phyloP scores from a whole-genome alignment of 2,797 vertebrate genomes.

The Peromyscus nudipes region DNA sequence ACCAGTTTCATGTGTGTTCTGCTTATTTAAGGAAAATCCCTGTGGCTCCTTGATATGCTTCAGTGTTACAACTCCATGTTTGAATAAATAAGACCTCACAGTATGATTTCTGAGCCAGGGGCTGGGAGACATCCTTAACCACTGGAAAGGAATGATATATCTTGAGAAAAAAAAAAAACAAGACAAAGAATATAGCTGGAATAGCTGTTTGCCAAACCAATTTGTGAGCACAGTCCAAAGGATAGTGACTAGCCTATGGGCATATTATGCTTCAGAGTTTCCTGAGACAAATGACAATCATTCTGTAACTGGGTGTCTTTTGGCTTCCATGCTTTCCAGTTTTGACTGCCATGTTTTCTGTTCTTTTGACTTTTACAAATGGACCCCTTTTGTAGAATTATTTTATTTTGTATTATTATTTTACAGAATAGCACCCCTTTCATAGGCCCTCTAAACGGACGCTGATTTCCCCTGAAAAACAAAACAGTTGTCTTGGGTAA shows the following conservation, averaged over 20 bases:
- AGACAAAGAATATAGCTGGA: neutral
- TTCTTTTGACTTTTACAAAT: neutral
- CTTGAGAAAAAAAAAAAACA: neutral
- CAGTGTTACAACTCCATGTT: neutral
- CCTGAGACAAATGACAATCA: neutral
- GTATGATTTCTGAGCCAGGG: neutral
- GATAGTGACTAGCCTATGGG: neutral
- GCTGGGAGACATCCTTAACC: neutral
- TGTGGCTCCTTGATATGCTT: conserved; percentile 25
- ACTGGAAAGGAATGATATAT: fast-evolving
- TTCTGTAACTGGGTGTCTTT: neutral
- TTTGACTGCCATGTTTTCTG: neutral
- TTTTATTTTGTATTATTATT: too few relatives aligned
- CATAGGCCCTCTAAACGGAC: neutral
- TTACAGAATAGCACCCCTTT: neutral
- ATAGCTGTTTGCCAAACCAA: fast-evolving
- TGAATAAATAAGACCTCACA: neutral
- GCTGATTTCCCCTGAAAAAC: neutral
- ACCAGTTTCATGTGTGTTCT: conserved; percentile 35
- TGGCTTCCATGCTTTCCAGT: neutral
- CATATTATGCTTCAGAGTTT: fast-evolving
- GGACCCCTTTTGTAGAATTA: too few relatives aligned
- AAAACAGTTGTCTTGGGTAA: neutral
- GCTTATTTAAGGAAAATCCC: conserved; percentile 71
- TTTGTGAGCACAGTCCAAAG: fast-evolving